Conservation (phyloP, 2,113 vertebrate species). For the Mormoops blainvillei region DNA sequence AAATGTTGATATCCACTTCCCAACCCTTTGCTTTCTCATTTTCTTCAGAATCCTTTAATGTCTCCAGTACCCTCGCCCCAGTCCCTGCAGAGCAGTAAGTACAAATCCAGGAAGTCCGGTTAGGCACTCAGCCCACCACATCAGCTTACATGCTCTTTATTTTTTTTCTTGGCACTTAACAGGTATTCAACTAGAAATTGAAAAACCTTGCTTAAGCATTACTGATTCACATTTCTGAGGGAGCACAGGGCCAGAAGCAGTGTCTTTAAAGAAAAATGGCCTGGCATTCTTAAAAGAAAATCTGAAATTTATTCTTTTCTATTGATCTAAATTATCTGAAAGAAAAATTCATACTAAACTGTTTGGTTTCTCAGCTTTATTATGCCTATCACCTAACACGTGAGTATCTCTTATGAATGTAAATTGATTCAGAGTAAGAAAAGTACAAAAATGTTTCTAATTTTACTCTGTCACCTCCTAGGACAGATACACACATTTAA, state of each 20-base stretch:
- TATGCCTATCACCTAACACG: not conserved
- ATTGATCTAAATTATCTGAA: not conserved
- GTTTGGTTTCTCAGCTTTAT: conserved; percentile 37
- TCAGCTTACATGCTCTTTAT: not conserved
- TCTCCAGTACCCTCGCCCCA: not conserved
- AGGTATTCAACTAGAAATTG: not conserved
- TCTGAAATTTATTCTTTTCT: not conserved
- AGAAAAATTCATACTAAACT: conserved; percentile 35
- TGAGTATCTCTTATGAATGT: conserved; percentile 12
- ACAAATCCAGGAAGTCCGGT: not conserved
- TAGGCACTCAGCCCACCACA: not conserved
- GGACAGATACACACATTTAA: not conserved
- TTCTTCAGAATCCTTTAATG: not conserved
- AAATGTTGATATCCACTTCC: not conserved
- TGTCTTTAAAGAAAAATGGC: conserved; percentile 18
- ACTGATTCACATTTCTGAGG: not conserved
- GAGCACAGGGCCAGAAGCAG: not conserved
- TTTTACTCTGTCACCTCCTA: not conserved
- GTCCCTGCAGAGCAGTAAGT: not conserved
- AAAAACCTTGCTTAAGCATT: not conserved
- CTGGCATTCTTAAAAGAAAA: conserved; percentile 31
- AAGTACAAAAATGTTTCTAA: conserved; percentile 24
- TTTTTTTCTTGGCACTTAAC: not conserved
- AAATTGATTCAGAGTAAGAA: conserved; percentile 46
- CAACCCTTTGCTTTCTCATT: not conserved